Conservation (phyloP, 2,888 invertebrate species). For the Cryptocheilus praepositus region DNA sequence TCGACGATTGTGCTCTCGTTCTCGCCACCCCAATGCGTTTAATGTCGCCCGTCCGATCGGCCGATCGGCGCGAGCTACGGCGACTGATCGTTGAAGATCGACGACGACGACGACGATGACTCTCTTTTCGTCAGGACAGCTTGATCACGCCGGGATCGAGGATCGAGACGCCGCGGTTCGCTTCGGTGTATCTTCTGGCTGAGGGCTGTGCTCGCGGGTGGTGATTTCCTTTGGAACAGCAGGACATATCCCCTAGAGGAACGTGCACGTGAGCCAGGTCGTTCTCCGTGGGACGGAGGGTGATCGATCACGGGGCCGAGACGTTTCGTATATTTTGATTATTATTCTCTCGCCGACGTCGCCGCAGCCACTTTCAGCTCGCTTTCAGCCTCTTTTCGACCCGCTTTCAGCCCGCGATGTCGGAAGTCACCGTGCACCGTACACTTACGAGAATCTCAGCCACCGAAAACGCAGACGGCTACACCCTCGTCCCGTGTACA, state of each 20-base stretch:
- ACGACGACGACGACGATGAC: constrained; percentile 27
- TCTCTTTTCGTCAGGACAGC: constrained; percentile 60
- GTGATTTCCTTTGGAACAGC: constrained; percentile 56
- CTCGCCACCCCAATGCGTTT: constrained; percentile 31
- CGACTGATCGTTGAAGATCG: constrained; percentile 36
- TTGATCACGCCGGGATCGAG: constrained; percentile 49
- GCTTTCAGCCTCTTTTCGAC: not conserved
- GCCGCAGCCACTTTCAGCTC: not conserved
- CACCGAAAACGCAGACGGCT: not conserved
- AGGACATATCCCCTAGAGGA: constrained; percentile 64
- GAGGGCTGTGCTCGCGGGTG: constrained; percentile 54
- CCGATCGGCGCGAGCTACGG: constrained; percentile 18
- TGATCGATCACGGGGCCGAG: not conserved
- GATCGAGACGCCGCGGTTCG: constrained; percentile 50
- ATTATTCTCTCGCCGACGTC: not conserved
- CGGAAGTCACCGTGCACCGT: constrained; percentile 3
- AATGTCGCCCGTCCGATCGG: too few relatives aligned
- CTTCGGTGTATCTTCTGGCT: constrained; percentile 44
- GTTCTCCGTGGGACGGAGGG: constrained; percentile 8
- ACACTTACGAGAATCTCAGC: not conserved
- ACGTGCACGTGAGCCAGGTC: constrained; percentile 57
- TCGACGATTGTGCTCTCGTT: constrained; percentile 36
- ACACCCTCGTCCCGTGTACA: not conserved
- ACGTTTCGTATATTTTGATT: not conserved
- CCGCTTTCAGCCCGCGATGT: too few relatives aligned